Evolutionary conservation across 2,888 invertebrate genomes (phyloP), one percentile per base, ranked within the genome.

Genomic region (Dynastes grantii): DNA sequence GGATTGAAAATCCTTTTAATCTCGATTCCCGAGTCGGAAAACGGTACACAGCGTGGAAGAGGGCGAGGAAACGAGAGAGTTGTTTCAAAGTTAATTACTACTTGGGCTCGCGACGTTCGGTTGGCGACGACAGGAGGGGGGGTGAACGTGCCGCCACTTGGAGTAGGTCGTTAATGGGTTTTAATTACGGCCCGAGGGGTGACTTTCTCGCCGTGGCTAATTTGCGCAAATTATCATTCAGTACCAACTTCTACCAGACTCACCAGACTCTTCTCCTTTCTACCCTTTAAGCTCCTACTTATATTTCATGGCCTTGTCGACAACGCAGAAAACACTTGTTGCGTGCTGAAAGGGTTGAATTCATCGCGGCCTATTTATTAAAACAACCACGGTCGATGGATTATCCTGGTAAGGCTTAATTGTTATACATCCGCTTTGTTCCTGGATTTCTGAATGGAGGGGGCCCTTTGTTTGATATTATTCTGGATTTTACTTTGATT

Each of bases 201-300:
- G 73, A 65, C 65, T 65, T 53, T 73, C 65, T 73, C 78, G 73
- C 78, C 65, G 51, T 58, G 53, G 53, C 70, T 71, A 78, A 81
- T 82, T 86, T 86, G 83, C 76, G 73, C 73, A 82, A 86, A 86
- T 86, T 86, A 85, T 84, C 86, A 85, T 85, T 84, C 82, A 81
- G 80, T 83, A 83, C 85, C 84, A 84, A 83, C 84, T 85, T 81
- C 70, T 81, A 78, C 75, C 81, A 78, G 81, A 75, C 73, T 53
- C 29, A 78, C 75, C 81, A 78, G 81, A 75, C 73, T 53, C 29
- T 45, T 32, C 71, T 40, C 22, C 16, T 22, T 22, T 49, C 49
- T 51, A 29, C 68, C 40, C 51, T 11, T 49, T 29, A 49, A 29
- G 53, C 63, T 73, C 73, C 55, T 51, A 45, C 58, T 37, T 58